phyloP scores from a whole-genome alignment of 2,888 invertebrate species.

The Caenorhabditis virilis region DNA sequence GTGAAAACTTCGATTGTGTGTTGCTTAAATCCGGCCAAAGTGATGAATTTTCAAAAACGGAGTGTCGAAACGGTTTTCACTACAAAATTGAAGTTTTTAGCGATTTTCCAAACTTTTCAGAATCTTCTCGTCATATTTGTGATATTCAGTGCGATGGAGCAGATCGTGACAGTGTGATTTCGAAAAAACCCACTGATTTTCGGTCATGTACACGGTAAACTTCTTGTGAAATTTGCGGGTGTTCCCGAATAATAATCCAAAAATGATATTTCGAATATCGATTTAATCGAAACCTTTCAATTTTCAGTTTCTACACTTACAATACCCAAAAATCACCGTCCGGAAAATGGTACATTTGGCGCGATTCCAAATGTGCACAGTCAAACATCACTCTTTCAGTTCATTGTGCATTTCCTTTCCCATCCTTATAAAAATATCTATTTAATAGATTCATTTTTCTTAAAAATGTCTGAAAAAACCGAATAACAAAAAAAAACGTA shows the following conservation, averaged over 20 bases:
- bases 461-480: slow-evolving; percentile 2
- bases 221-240: too few species aligned
- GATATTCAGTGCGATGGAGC: slow-evolving; percentile 51
- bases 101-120: neutral
- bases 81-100: neutral
- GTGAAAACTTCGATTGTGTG: slow-evolving; percentile 4
- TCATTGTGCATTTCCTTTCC: slow-evolving; percentile 28
- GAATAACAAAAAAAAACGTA: neutral
- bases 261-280: too few species aligned
- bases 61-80: slow-evolving; percentile 1
- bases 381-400: slow-evolving; percentile 49
- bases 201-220: slow-evolving; percentile 46
- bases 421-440: neutral
- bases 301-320: slow-evolving; percentile 50
- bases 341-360: slow-evolving; percentile 50
- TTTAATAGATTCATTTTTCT: neutral
- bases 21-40: slow-evolving; percentile 3
- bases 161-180: slow-evolving; percentile 57
- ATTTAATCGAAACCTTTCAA: too few species aligned
- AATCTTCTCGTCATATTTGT: slow-evolving; percentile 19
- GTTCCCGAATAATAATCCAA: neutral
- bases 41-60: slow-evolving; percentile 5
- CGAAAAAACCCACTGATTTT: slow-evolving; percentile 51
- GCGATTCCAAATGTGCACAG: slow-evolving; percentile 29
- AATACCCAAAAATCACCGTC: slow-evolving; percentile 33